Percentiles rank a stretch among this genome's conserved stretches.
These are phyloP conservation scores for Bradynema listronoti DNA, from an alignment of 1,140 invertebrate species.

Conservation along the genomic window DNA sequence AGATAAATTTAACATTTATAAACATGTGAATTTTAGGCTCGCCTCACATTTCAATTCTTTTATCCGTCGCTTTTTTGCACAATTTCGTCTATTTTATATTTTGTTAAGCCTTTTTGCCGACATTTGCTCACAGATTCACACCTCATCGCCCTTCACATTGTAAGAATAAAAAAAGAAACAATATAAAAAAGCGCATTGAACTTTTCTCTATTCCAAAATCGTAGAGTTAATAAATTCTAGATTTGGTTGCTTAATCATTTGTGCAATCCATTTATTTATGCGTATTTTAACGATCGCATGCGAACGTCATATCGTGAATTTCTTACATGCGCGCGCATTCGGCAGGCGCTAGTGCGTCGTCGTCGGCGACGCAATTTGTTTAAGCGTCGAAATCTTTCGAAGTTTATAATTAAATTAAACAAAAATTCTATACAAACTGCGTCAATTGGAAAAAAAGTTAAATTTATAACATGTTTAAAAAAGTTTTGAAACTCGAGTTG, in stretches of 20 bases:
- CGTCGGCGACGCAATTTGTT: background rate
- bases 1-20: too few species aligned
- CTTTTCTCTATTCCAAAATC: too few species aligned
- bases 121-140: slow-evolving; percentile 26
- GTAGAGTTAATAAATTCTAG: slow-evolving; percentile 24
- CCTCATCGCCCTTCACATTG: slow-evolving; percentile 47
- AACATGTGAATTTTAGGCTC: slow-evolving; percentile 46
- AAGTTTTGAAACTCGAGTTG: too few species aligned
- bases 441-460: too few species aligned
- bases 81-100: slow-evolving; percentile 48
- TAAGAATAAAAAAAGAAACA: background rate
- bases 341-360: slow-evolving; percentile 25
- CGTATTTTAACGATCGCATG: slow-evolving; percentile 54
- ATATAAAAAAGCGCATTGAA: background rate
- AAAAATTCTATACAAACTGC: too few species aligned
- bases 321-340: slow-evolving; percentile 37
- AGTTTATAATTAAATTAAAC: background rate
- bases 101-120: slow-evolving; percentile 45
- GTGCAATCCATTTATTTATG: slow-evolving; percentile 52
- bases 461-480: too few species aligned
- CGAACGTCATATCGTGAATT: slow-evolving; percentile 44
- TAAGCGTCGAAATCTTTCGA: slow-evolving; percentile 11
- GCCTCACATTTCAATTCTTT: slow-evolving; percentile 55
- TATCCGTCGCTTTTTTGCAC: slow-evolving; percentile 51
- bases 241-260: slow-evolving; percentile 46